Evolutionary conservation across 2,113 vertebrate genomes (phyloP).

Genomic region (Microtus richardsoni): DNA sequence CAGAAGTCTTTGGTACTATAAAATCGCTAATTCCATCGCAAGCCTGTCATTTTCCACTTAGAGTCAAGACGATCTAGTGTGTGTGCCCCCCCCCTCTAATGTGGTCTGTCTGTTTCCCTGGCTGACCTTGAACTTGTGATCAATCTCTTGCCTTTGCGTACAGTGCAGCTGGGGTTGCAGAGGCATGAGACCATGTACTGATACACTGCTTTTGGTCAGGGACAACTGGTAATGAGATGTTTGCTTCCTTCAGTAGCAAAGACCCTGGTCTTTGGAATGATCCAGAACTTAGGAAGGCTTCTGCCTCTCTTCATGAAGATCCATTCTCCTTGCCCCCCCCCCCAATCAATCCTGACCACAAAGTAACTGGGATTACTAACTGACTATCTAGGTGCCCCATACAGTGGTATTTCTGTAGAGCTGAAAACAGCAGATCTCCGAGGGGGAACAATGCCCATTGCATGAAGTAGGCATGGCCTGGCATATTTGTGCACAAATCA

Average conservation of each 20-base stretch:
- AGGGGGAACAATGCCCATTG: not conserved
- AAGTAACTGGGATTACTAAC: not conserved
- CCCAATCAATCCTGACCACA: not conserved
- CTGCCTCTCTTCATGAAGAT: not conserved
- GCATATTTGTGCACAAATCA: not conserved
- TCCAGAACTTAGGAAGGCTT: not conserved
- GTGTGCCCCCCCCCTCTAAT: not conserved
- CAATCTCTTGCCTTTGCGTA: not conserved
- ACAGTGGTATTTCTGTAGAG: too few species aligned
- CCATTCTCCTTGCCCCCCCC: not conserved
- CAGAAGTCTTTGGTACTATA: not conserved
- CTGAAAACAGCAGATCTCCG: not conserved
- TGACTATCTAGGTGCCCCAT: rapidly evolving
- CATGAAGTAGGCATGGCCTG: not conserved
- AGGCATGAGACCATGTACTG: too few species aligned
- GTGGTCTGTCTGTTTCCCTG: not conserved
- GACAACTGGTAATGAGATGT: not conserved
- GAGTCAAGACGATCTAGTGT: not conserved
- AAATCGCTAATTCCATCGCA: not conserved
- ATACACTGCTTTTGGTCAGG: not conserved
- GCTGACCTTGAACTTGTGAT: not conserved
- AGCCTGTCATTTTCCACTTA: conserved; percentile 17
- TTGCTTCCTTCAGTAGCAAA: not conserved
- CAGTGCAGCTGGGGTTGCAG: not conserved
- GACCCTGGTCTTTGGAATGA: not conserved